These are phyloP conservation scores for Lepus timidus DNA, from an alignment of 2,113 vertebrate species.

Conservation along the genomic window DNA sequence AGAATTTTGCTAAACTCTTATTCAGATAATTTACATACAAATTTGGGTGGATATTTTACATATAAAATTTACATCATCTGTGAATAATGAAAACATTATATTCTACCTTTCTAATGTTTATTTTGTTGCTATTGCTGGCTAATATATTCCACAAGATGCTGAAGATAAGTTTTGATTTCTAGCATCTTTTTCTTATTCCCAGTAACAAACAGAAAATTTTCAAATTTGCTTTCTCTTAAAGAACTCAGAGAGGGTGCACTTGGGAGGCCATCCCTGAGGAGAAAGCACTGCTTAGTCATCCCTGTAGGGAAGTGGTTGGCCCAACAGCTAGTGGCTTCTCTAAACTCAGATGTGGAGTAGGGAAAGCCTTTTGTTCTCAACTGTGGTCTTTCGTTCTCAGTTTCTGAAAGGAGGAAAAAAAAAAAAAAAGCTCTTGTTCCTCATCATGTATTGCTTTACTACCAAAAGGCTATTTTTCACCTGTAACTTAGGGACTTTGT, in stretches of 20 bases:
- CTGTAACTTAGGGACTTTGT: neutral
- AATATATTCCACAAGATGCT: neutral
- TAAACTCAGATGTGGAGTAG: neutral
- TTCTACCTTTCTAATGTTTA: conserved; percentile 27
- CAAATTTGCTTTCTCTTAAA: neutral
- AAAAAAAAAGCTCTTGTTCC: neutral
- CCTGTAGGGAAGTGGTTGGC: neutral
- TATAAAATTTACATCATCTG: neutral
- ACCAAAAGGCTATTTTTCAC: neutral
- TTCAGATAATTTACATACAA: conserved; percentile 22
- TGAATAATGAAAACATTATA: neutral
- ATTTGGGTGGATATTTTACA: neutral
- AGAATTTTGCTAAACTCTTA: conserved; percentile 24
- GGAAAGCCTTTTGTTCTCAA: neutral
- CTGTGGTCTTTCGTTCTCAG: neutral
- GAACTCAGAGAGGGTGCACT: neutral
- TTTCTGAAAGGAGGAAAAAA: neutral
- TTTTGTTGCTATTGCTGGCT: neutral
- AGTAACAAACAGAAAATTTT: conserved; percentile 8
- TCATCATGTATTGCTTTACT: neutral
- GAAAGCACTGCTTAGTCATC: neutral
- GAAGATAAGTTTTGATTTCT: neutral
- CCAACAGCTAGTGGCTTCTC: neutral
- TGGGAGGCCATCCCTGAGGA: neutral
- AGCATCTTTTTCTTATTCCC: neutral